A percentile compares a stretch with the other conserved stretches of the same genome.
phyloP scores from a whole-genome alignment of 2,113 vertebrate genomes.

The Epinephelus fuscoguttatus region DNA sequence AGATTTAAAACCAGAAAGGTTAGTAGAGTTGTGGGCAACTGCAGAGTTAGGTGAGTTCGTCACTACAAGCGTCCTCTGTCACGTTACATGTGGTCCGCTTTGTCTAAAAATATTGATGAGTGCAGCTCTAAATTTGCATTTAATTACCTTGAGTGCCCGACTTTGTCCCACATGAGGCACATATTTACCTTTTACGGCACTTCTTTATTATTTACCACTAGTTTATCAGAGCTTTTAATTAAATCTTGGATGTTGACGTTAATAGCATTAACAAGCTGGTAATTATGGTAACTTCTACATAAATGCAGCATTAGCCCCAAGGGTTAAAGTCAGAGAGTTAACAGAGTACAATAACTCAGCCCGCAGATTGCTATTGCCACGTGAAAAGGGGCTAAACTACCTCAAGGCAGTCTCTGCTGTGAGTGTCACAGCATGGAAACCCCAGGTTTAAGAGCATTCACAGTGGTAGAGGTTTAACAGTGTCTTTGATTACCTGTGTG shows the following conservation, averaged over 20 bases:
- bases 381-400: slow-evolving; percentile 28
- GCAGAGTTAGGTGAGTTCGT: neutral
- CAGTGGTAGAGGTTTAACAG: slow-evolving; percentile 41
- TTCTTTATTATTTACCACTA: slow-evolving; percentile 1
- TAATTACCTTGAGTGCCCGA: neutral
- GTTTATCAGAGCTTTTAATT: neutral
- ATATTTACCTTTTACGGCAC: neutral
- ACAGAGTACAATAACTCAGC: slow-evolving; percentile 38
- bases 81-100: neutral
- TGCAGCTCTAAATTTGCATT: slow-evolving; percentile 11
- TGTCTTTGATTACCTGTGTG: slow-evolving; percentile 73
- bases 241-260: slow-evolving; percentile 1
- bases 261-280: neutral
- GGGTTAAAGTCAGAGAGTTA: slow-evolving; percentile 32
- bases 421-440: neutral
- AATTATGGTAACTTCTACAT: slow-evolving; percentile 8
- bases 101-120: slow-evolving; percentile 1
- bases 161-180: neutral
- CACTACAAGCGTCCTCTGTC: neutral
- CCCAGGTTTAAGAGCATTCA: slow-evolving; percentile 44
- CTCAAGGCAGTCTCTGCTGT: slow-evolving; percentile 13
- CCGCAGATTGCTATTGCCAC: neutral
- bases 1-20: neutral
- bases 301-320: neutral
- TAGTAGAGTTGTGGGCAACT: neutral